phyloP scores from a whole-genome alignment of 2,888 invertebrate genomes.

The Torymus texanus region DNA sequence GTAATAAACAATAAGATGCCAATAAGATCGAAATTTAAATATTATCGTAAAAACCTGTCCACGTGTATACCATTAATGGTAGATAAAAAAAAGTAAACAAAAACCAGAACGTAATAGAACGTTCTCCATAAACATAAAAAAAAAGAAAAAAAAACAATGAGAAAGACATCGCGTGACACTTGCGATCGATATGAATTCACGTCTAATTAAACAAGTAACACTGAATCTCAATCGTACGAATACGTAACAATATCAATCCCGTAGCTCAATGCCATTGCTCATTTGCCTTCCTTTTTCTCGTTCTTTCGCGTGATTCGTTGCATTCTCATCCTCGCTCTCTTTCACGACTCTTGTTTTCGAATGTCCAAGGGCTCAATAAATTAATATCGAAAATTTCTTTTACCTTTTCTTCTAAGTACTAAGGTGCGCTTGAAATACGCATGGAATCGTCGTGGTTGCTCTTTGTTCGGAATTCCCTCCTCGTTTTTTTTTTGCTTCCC shows the following conservation, averaged over 20 bases:
- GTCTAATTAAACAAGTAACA: conserved; percentile 42
- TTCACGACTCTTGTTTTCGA: conserved; percentile 46
- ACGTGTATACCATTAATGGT: not conserved
- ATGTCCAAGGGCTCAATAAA: conserved; percentile 70
- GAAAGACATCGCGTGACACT: conserved; percentile 14
- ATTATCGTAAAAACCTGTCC: conserved; percentile 1
- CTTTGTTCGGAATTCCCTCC: conserved; percentile 51
- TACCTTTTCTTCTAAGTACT: conserved; percentile 71
- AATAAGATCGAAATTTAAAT: conserved; percentile 6
- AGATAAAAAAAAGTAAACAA: conserved; percentile 33
- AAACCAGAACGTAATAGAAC: conserved; percentile 1
- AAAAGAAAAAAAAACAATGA: conserved; percentile 19
- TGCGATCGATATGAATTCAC: conserved; percentile 15
- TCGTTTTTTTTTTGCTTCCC: conserved; percentile 13
- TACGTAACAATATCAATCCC: conserved; percentile 32
- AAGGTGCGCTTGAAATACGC: conserved; percentile 54
- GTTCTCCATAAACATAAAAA: conserved; percentile 5
- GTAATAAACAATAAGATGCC: conserved; percentile 11
- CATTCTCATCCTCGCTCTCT: conserved; percentile 34
- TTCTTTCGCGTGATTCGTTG: conserved; percentile 23
- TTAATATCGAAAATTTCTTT: conserved; percentile 67
- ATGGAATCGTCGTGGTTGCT: conserved; percentile 55
- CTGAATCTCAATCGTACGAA: conserved; percentile 23
- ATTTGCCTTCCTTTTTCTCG: conserved; percentile 4
- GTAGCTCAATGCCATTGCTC: not conserved